phyloP scores from a whole-genome alignment of 2,888 invertebrate species.

The Acronicta alni region DNA sequence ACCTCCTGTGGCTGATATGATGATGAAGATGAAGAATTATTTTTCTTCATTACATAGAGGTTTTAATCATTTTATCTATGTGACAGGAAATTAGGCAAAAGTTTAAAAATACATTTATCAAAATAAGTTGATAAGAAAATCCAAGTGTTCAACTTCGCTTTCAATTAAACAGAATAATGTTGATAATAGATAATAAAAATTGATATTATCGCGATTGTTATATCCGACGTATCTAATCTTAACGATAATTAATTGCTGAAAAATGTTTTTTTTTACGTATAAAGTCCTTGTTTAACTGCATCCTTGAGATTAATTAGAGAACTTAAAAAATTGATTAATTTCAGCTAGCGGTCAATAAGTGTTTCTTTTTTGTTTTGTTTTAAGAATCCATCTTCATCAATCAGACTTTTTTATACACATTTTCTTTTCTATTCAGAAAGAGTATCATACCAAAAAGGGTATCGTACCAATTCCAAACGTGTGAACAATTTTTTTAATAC shows the following conservation, averaged over 20 bases:
- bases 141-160: conserved; percentile 41
- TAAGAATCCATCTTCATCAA: no score
- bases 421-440: no score
- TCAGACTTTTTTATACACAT: no score
- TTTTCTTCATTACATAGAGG: no score
- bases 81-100: conserved; percentile 31
- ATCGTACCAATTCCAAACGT: no score
- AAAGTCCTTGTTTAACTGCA: conserved; percentile 19
- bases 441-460: no score
- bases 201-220: conserved; percentile 64
- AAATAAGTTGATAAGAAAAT: conserved; percentile 43
- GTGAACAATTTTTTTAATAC: no score
- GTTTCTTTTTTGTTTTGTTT: no score
- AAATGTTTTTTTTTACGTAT: conserved; percentile 51
- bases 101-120: conserved; percentile 32
- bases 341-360: no score
- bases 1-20: no score
- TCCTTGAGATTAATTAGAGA: conserved; percentile 15
- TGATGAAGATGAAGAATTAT: no score
- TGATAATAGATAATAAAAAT: conserved; percentile 62
- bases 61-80: not conserved
- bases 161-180: conserved; percentile 40
- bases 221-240: conserved; percentile 72
- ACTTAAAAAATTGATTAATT: conserved; percentile 3
- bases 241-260: conserved; percentile 68